Percentiles rank a stretch among this genome's conserved stretches.
These are phyloP conservation scores for Yponomeuta cagnagella DNA, from an alignment of 2,888 invertebrate genomes.

Conservation along the genomic window DNA sequence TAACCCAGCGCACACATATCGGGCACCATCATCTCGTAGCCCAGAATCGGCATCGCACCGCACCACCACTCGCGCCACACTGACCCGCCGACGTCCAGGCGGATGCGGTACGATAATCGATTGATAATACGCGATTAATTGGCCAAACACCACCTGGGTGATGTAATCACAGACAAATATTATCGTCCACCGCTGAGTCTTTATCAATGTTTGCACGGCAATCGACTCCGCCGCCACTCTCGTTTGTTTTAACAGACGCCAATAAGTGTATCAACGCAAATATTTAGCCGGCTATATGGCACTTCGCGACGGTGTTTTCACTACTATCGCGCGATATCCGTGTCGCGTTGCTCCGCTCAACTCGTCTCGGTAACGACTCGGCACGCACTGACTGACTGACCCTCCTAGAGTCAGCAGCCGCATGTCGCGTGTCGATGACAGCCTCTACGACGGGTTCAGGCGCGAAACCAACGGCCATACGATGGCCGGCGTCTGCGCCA, in stretches of 20 bases:
- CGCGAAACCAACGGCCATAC: background rate
- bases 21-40: slow-evolving; percentile 53
- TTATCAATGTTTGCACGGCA: slow-evolving; percentile 18
- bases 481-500: background rate
- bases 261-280: slow-evolving; percentile 31
- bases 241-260: slow-evolving; percentile 3
- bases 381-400: slow-evolving; percentile 38
- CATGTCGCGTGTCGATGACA: slow-evolving; percentile 2
- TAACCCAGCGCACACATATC: slow-evolving; percentile 54
- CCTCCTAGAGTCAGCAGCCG: slow-evolving; percentile 4
- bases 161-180: slow-evolving; percentile 30
- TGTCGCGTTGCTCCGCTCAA: background rate
- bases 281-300: slow-evolving; percentile 32
- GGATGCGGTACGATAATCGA: background rate
- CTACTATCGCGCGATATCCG: slow-evolving; percentile 40
- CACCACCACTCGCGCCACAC: slow-evolving; percentile 23
- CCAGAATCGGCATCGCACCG: slow-evolving; percentile 64
- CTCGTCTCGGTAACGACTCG: slow-evolving; percentile 34
- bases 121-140: slow-evolving; percentile 20
- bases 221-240: slow-evolving; percentile 12
- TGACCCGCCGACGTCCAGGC: background rate
- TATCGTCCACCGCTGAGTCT: slow-evolving; percentile 18
- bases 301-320: slow-evolving; percentile 51
- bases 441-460: background rate
- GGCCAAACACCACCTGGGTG: slow-evolving; percentile 40